Percentiles rank a stretch among this genome's conserved stretches.
phyloP scores from a whole-genome alignment of 2,797 vertebrate species.

The Phyllotis vaccarum region DNA sequence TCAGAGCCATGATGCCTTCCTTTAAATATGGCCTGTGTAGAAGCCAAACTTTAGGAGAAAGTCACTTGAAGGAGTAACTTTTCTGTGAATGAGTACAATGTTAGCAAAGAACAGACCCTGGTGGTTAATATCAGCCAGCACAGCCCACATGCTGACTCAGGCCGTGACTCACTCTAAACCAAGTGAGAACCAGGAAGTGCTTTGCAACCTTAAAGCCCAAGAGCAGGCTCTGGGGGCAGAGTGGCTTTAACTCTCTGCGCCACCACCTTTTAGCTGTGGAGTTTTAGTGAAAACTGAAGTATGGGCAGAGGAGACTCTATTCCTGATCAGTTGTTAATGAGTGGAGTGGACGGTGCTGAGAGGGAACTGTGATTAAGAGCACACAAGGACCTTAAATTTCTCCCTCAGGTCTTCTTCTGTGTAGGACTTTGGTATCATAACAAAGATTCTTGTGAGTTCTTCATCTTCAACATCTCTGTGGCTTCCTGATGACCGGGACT shows the following conservation, averaged over 20 bases:
- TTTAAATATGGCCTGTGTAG: constrained; percentile 1
- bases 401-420: constrained; percentile 95
- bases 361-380: neutral
- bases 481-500: constrained; percentile 94
- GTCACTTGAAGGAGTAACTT: neutral
- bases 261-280: neutral
- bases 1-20: constrained; percentile 1
- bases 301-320: neutral
- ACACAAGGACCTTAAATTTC: constrained; percentile 93
- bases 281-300: constrained; percentile 19
- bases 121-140: neutral
- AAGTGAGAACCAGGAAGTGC: neutral
- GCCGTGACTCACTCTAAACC: neutral
- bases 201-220: neutral
- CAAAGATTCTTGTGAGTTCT: constrained; percentile 96
- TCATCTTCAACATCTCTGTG: constrained; percentile 97
- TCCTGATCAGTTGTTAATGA: constrained; percentile 11
- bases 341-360: neutral
- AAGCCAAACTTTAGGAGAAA: constrained; percentile 25
- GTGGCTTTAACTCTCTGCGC: neutral
- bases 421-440: constrained; percentile 97
- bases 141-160: neutral
- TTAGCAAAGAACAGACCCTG: neutral
- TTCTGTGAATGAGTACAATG: neutral
- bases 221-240: neutral